A percentile compares a stretch with the other conserved stretches of the same genome.
These are phyloP conservation scores for Heteronetta atricapilla DNA, from an alignment of 2,113 vertebrate genomes.

Conservation along the genomic window DNA sequence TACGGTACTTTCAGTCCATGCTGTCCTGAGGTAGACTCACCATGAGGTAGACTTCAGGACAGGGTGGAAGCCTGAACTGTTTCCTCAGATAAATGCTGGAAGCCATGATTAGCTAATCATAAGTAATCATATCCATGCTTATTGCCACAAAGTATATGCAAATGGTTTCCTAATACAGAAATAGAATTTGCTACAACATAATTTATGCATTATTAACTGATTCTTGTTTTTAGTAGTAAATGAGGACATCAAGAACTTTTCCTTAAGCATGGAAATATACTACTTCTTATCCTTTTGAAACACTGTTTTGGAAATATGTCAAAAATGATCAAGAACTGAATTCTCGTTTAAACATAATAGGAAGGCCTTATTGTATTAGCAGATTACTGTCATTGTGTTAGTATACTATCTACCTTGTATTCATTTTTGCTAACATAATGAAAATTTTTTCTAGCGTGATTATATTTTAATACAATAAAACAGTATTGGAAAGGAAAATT, in stretches of 20 bases:
- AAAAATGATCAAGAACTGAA: constrained; percentile 50
- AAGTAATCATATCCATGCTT: not conserved
- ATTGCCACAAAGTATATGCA: not conserved
- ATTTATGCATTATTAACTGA: not conserved
- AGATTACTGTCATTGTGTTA: constrained; percentile 67
- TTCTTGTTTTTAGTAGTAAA: not conserved
- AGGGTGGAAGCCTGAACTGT: not conserved
- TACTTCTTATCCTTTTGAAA: constrained; percentile 27
- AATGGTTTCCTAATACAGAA: not conserved
- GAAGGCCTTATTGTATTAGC: constrained; percentile 57
- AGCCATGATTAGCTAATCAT: not conserved
- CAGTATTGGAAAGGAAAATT: constrained; percentile 29
- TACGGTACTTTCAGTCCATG: not conserved
- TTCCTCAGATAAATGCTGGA: not conserved
- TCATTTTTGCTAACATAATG: constrained; percentile 65
- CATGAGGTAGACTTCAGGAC: not conserved
- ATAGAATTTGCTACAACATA: not conserved
- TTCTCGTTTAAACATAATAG: constrained; percentile 36
- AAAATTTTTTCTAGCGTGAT: constrained; percentile 39
- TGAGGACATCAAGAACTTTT: not conserved
- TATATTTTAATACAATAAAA: constrained; percentile 46
- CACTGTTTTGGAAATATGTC: constrained; percentile 25
- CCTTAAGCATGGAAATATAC: not conserved
- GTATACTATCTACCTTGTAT: constrained; percentile 62
- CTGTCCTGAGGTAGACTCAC: not conserved